Percentiles rank a stretch among this genome's conserved stretches.
Conservation (phyloP, 2,113 vertebrate genomes). For the Nipponia nippon region DNA sequence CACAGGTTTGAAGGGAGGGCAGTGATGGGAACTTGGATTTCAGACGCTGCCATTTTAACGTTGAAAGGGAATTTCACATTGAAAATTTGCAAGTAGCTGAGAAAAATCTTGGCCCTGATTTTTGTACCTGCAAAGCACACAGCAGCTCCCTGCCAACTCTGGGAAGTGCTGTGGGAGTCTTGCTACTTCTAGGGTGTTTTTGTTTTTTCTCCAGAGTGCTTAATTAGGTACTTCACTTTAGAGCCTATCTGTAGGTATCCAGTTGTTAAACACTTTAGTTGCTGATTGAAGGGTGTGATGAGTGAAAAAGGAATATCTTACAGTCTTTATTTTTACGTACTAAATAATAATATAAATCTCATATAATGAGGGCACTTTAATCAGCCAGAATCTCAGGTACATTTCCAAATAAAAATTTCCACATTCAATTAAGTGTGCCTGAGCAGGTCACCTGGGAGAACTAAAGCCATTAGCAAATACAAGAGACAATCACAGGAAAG, state of each 20-base stretch:
- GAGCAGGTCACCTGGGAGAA: neutral
- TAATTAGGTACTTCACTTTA: neutral
- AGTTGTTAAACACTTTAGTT: neutral
- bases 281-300: neutral
- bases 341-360: neutral
- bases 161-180: neutral
- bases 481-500: constrained; percentile 1
- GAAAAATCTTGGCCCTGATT: neutral
- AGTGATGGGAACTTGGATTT: neutral
- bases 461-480: constrained; percentile 5
- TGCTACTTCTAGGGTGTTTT: neutral
- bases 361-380: neutral
- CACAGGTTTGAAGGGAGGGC: neutral
- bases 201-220: neutral
- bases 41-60: neutral
- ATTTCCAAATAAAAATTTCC: neutral
- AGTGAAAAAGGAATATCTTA: neutral
- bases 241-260: neutral
- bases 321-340: neutral
- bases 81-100: neutral
- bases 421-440: neutral
- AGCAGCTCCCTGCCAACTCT: neutral
- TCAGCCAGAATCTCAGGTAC: neutral
- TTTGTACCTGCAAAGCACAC: neutral
- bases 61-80: neutral